These are phyloP conservation scores for Sitta carolinensis DNA, from an alignment of 2,797 vertebrate species.

Conservation along the genomic window DNA sequence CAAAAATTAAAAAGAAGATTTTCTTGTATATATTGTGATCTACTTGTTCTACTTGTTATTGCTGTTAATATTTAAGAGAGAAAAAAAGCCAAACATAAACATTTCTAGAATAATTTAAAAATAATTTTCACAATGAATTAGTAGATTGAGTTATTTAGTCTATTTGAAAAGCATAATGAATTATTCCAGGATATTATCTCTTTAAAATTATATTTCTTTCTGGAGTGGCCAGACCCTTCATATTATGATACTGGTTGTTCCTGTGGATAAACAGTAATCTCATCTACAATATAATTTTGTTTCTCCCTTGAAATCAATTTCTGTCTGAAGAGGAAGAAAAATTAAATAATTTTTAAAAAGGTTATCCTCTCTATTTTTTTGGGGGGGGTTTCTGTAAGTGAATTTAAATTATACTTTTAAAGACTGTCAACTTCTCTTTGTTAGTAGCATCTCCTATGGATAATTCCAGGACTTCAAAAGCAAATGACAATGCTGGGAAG, in stretches of 20 bases:
- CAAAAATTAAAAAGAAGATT: neutral
- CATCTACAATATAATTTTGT: neutral
- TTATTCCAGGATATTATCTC: neutral
- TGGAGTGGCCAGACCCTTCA: neutral
- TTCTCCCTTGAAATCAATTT: neutral
- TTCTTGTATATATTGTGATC: neutral
- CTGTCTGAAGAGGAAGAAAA: neutral
- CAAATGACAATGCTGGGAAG: neutral
- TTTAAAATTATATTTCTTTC: neutral
- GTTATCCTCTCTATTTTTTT: neutral
- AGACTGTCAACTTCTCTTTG: neutral
- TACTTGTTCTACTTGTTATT: neutral
- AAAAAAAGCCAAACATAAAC: neutral
- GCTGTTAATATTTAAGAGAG: neutral
- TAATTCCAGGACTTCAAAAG: neutral
- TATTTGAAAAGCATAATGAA: neutral
- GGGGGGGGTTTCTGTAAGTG: neutral
- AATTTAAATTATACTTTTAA: neutral
- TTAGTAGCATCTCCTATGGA: neutral
- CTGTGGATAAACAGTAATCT: neutral
- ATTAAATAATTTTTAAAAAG: neutral
- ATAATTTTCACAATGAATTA: neutral
- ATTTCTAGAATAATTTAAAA: neutral
- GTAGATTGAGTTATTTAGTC: neutral
- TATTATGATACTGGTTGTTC: neutral